Percentiles rank a stretch among this genome's conserved stretches.
Conservation (phyloP, 1,140 invertebrate species). For the Bombus turneri region DNA sequence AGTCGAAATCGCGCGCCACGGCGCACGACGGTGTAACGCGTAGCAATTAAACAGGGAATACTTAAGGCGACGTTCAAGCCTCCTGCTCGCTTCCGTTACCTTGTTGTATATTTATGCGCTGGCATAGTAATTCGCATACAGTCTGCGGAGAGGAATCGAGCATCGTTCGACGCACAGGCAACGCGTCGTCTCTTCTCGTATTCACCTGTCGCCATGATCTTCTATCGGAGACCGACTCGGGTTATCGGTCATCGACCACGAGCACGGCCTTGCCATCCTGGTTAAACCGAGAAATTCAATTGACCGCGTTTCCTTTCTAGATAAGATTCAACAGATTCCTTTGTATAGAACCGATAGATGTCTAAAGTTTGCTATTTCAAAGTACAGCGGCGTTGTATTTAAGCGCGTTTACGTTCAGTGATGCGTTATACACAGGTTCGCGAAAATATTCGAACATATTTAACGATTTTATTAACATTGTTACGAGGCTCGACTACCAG, state of each 20-base stretch:
- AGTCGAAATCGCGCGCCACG: constrained; percentile 4
- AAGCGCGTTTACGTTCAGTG: too few species aligned
- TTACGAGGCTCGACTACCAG: too few species aligned
- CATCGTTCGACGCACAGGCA: neutral
- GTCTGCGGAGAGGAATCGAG: neutral
- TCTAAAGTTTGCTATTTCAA: too few species aligned
- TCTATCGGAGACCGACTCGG: neutral
- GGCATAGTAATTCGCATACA: neutral
- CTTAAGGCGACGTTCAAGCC: neutral
- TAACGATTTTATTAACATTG: too few species aligned
- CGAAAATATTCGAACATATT: too few species aligned
- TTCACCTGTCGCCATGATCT: constrained; percentile 20
- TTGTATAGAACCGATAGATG: neutral
- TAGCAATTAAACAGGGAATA: constrained; percentile 29
- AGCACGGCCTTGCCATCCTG: constrained; percentile 12
- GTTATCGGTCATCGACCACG: constrained; percentile 41
- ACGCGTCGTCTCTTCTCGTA: neutral
- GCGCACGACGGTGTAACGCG: constrained; percentile 15
- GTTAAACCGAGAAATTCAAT: constrained; percentile 26
- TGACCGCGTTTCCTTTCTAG: constrained; percentile 10
- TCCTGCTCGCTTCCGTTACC: neutral
- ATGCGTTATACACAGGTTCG: too few species aligned
- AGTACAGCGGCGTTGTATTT: too few species aligned
- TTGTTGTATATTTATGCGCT: neutral
- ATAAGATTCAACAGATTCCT: constrained; percentile 10